Conservation (phyloP, 2,797 vertebrate species). For the Pipistrellus pygmaeus region DNA sequence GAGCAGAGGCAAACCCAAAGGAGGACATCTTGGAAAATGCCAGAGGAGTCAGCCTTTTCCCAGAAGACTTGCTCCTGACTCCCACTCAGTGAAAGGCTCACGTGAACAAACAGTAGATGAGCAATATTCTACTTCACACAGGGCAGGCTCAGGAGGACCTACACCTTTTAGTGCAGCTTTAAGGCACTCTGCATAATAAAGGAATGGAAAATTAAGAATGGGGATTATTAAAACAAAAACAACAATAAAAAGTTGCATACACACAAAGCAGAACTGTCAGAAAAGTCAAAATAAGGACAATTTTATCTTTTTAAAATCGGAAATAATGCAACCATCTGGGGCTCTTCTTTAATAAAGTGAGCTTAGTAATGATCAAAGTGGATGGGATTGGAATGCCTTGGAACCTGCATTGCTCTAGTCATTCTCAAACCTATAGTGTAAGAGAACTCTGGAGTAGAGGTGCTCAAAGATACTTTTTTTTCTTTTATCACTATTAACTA, state of each 20-base stretch:
- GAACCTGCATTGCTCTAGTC: background rate
- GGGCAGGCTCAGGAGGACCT: background rate
- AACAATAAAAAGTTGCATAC: background rate
- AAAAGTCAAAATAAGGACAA: too few species aligned
- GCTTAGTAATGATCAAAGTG: too few species aligned
- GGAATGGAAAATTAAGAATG: background rate
- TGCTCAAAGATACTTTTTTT: background rate
- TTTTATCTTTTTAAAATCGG: too few species aligned
- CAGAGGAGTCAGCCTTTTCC: background rate
- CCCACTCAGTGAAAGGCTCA: background rate
- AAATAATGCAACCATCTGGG: background rate
- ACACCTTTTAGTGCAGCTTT: background rate
- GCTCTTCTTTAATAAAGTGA: too few species aligned
- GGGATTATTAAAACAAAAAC: background rate
- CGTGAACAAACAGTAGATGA: background rate
- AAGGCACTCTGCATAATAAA: background rate
- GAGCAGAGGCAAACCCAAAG: background rate
- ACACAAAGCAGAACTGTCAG: too few species aligned
- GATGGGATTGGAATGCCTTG: too few species aligned
- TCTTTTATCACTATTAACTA: background rate
- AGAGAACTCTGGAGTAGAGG: background rate
- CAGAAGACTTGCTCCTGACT: background rate
- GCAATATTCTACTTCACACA: background rate
- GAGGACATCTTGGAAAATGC: background rate
- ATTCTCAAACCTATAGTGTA: slow-evolving; percentile 14